Base-by-base conservation (phyloP, 1,140 invertebrate genomes). In the Sesamia nonagrioides region DNA sequence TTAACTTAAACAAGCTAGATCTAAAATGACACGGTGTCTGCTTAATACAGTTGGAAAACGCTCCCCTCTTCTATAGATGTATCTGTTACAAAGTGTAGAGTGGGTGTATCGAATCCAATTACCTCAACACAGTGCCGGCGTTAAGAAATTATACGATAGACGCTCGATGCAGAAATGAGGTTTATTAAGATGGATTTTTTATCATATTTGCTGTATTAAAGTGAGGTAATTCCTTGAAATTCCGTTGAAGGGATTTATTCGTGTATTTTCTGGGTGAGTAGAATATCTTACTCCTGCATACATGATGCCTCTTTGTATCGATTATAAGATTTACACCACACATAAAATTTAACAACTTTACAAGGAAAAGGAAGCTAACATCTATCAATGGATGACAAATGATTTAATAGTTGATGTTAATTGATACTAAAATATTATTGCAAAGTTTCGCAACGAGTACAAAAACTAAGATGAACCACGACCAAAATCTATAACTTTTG, bases 21-120 rank as follows among this genome's bases (percentile, higher is more conserved):
- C 42, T 48, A 68, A 68, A 68, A 50, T 50, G 63, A 68, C 63
- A 68, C 63, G 42, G 63, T 68, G 63, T 68, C 63, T 45, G 21
- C 42, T 48, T 68, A 68, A 68, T 48, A 50, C 48, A 71, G 68
- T 54, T 71, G 68, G 68, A 71, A 71, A 71, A 71, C 66, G 45
- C 42, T 13, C 15, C n/a, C 68, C n/a, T 33, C 68, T 35, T 27
- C 68, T 35, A 71, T 21, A 68, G 63, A 68, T 35, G 68, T 71
- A 71, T 71, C 68, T 54, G 48, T 71, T 71, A 71, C 68, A 71
- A 52, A 54, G 48, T 71, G 48, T 9, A 54, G 68, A 71, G 68
- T 71, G 68, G 68, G 68, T 50, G 68, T 71, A 71, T 71, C 68
- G 68, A 71, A 71, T 71, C 42, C 48, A 71, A 71, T 71, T 71